Percentiles rank a stretch among this genome's conserved stretches.
Evolutionary conservation across 1,140 invertebrate species (phyloP).

Genomic region (Leucophenga varia): DNA sequence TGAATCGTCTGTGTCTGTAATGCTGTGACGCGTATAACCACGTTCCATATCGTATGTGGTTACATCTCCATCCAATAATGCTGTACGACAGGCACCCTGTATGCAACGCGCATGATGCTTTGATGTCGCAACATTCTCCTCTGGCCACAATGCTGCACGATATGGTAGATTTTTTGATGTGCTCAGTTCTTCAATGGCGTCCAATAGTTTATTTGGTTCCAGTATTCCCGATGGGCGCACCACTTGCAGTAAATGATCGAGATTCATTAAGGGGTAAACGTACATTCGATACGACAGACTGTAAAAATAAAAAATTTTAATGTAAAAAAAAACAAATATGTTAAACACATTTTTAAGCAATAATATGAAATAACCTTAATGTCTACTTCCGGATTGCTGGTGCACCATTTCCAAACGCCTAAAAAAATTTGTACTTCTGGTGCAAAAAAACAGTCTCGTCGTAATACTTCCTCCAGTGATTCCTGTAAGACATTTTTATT

Average conservation of each 20-base stretch:
- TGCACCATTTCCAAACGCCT: conserved; percentile 84
- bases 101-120: conserved; percentile 79
- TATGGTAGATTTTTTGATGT: conserved; percentile 78
- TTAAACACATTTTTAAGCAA: not conserved
- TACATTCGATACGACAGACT: conserved; percentile 64
- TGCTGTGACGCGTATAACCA: conserved; percentile 89
- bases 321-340: conserved; percentile 11
- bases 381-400: conserved; percentile 71
- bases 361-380: conserved; percentile 55
- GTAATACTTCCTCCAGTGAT: conserved; percentile 80
- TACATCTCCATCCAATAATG: conserved; percentile 84
- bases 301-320: too few species aligned
- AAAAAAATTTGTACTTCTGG: conserved; percentile 94
- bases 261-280: conserved; percentile 82
- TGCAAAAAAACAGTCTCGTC: conserved; percentile 93
- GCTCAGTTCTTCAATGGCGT: conserved; percentile 86
- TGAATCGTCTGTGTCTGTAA: conserved; percentile 71
- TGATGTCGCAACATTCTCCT: conserved; percentile 87
- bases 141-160: conserved; percentile 75
- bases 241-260: conserved; percentile 82
- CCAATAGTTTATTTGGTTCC: conserved; percentile 85
- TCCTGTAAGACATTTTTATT: conserved; percentile 59
- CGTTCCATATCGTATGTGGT: conserved; percentile 56
- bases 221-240: conserved; percentile 85
- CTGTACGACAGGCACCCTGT: conserved; percentile 82